A percentile compares a stretch with the other conserved stretches of the same genome.
These are phyloP conservation scores for Limnephilus marmoratus DNA, from an alignment of 2,888 invertebrate genomes.

Conservation along the genomic window DNA sequence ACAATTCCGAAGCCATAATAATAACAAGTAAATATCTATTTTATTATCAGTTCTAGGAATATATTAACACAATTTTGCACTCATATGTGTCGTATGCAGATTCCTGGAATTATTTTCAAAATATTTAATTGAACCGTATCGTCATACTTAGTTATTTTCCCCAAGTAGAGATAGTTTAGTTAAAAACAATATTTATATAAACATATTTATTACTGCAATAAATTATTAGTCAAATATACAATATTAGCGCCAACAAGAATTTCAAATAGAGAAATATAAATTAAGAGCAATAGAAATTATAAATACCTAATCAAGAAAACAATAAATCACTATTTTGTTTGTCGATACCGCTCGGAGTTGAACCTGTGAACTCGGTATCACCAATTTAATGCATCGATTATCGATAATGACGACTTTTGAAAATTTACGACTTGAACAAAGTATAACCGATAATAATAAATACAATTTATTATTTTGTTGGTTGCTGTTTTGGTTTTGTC, in stretches of 20 bases:
- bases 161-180: too few species aligned
- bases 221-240: not conserved
- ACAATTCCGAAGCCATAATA: too few species aligned
- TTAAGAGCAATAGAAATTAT: too few species aligned
- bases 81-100: too few species aligned
- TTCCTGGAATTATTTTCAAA: too few species aligned
- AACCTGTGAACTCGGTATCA: not conserved
- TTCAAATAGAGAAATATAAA: not conserved
- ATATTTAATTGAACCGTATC: too few species aligned
- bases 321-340: not conserved
- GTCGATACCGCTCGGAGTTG: not conserved
- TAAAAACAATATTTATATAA: too few species aligned
- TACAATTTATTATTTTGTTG: not conserved
- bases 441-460: not conserved
- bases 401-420: not conserved
- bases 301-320: not conserved
- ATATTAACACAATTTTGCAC: too few species aligned
- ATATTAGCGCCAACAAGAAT: not conserved
- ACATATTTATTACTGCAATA: not conserved
- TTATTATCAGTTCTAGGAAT: too few species aligned
- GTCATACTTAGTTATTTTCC: too few species aligned
- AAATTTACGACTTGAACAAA: not conserved
- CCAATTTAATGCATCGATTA: not conserved
- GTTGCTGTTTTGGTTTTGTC: not conserved
- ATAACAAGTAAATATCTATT: too few species aligned